Evolutionary conservation across 1,140 invertebrate genomes (phyloP).

Genomic region (Andrena cerasifolii): DNA sequence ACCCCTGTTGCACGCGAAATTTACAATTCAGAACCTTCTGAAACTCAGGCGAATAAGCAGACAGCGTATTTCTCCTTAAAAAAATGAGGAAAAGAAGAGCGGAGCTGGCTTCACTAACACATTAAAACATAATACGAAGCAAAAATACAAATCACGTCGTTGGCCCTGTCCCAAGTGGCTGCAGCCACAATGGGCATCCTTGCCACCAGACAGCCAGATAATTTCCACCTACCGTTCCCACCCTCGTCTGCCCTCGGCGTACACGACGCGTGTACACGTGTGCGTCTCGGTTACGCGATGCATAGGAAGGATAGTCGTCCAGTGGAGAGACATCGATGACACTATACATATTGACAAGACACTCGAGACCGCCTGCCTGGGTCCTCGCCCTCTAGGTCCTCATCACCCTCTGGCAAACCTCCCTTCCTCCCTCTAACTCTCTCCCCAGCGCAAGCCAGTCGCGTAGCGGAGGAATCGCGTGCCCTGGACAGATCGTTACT

Average conservation of each 20-base stretch:
- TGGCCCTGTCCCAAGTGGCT: constrained; percentile 36
- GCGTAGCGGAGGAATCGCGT: constrained; percentile 34
- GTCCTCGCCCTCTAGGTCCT: constrained; percentile 63
- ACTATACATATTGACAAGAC: constrained; percentile 82
- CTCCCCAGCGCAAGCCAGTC: constrained; percentile 20
- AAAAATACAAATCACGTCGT: constrained; percentile 31
- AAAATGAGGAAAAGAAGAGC: neutral
- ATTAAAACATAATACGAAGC: neutral
- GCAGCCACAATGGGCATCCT: constrained; percentile 44
- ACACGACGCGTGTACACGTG: neutral
- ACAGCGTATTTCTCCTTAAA: too few species aligned
- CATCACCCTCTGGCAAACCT: constrained; percentile 51
- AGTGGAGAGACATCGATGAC: constrained; percentile 80
- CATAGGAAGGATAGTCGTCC: constrained; percentile 70
- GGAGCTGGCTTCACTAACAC: neutral
- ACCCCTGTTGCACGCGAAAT: too few species aligned
- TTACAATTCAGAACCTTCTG: too few species aligned
- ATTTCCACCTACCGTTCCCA: constrained; percentile 31
- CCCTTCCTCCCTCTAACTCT: neutral
- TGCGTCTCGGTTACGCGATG: constrained; percentile 50
- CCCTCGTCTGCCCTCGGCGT: neutral
- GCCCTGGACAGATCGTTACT: constrained; percentile 15
- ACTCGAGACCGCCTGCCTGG: constrained; percentile 74
- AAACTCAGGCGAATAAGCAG: too few species aligned
- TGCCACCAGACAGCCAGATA: constrained; percentile 36